A percentile compares a stretch with the other conserved stretches of the same genome.
Evolutionary conservation across 2,888 invertebrate genomes (phyloP).

Genomic region (Cosmorhoe ocellata): DNA sequence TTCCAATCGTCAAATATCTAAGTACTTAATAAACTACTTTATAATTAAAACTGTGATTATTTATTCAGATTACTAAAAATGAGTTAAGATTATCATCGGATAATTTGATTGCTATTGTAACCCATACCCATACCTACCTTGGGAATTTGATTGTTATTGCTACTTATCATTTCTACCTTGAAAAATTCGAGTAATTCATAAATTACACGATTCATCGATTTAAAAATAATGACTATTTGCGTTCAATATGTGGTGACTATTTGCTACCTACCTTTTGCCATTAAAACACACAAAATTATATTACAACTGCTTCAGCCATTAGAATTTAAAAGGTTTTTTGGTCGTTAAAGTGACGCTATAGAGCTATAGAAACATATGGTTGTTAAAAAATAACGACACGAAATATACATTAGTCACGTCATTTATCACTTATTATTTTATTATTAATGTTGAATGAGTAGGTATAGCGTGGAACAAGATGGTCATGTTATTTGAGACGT

Average conservation of each 20-base stretch:
- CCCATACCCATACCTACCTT: too few relatives aligned
- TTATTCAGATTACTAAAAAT: constrained; percentile 3
- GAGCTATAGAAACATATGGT: constrained; percentile 54
- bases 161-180: too few relatives aligned
- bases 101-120: too few relatives aligned
- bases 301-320: constrained; percentile 46
- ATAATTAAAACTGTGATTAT: constrained; percentile 2
- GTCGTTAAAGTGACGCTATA: constrained; percentile 44
- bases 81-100: too few relatives aligned
- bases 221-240: too few relatives aligned
- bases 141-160: too few relatives aligned
- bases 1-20: not conserved
- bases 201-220: too few relatives aligned
- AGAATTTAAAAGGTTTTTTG: constrained; percentile 39
- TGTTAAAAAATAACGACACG: constrained; percentile 49
- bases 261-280: too few relatives aligned
- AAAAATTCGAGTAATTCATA: too few relatives aligned
- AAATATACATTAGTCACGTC: constrained; percentile 43
- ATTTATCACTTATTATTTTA: constrained; percentile 11
- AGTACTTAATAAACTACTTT: not conserved
- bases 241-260: too few relatives aligned
- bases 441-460: not conserved
- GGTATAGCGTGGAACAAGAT: not conserved
- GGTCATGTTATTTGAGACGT: not conserved
- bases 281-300: too few relatives aligned